phyloP scores from a whole-genome alignment of 2,113 vertebrate genomes.

The Cepphus grylle region DNA sequence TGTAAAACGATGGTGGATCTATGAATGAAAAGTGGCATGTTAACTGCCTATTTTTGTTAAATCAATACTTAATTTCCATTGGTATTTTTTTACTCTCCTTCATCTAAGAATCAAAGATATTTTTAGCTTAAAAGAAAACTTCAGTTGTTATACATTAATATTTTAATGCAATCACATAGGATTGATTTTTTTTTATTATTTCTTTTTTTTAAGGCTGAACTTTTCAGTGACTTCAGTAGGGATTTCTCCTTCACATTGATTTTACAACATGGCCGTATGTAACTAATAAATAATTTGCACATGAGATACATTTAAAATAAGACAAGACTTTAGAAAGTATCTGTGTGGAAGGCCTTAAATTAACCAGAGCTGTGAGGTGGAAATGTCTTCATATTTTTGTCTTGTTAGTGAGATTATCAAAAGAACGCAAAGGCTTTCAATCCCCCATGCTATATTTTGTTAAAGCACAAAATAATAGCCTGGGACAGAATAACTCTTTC shows the following conservation, averaged over 20 bases:
- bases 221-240: neutral
- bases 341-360: neutral
- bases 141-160: neutral
- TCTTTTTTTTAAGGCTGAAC: neutral
- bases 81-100: neutral
- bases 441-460: neutral
- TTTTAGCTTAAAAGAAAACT: neutral
- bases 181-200: neutral
- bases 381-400: neutral
- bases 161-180: neutral
- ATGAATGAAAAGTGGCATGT: neutral
- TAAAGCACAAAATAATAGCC: neutral
- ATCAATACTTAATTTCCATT: constrained; percentile 1
- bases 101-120: neutral
- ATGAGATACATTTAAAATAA: neutral
- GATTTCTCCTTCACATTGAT: neutral
- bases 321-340: neutral
- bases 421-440: neutral
- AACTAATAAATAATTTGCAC: neutral
- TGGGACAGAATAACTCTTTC: neutral
- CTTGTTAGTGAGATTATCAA: neutral
- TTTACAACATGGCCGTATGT: neutral
- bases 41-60: neutral
- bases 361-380: neutral
- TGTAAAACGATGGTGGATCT: neutral